These are phyloP conservation scores for Chymomyza procnemis DNA, from an alignment of 2,888 invertebrate genomes.

Conservation along the genomic window DNA sequence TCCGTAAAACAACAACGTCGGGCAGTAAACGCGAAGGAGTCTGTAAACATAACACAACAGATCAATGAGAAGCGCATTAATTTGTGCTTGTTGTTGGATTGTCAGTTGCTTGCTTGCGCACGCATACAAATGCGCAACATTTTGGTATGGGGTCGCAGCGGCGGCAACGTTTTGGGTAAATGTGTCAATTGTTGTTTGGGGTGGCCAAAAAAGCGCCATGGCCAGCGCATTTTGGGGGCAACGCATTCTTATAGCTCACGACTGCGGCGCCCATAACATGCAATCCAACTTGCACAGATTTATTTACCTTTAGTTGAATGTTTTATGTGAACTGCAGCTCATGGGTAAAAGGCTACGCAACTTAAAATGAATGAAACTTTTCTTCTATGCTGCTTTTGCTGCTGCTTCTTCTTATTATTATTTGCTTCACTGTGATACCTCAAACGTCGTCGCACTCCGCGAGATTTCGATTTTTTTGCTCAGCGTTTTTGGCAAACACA, in stretches of 20 bases:
- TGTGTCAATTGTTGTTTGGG: constrained; percentile 13
- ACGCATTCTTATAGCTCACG: neutral
- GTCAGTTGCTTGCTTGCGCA: constrained; percentile 9
- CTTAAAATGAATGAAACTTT: constrained; percentile 32
- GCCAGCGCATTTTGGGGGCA: neutral
- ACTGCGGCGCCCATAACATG: neutral
- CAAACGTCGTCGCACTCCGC: neutral
- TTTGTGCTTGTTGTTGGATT: constrained; percentile 6
- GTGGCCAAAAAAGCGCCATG: neutral
- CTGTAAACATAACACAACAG: constrained; percentile 34
- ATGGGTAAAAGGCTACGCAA: constrained; percentile 18
- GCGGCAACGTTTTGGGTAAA: constrained; percentile 3
- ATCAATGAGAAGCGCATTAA: constrained; percentile 35
- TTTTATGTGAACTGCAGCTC: constrained; percentile 31
- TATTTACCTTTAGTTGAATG: constrained; percentile 55
- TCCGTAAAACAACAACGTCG: neutral
- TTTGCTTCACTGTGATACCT: constrained; percentile 38
- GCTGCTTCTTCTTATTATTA: constrained; percentile 33
- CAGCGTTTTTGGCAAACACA: constrained; percentile 34
- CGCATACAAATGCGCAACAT: constrained; percentile 16
- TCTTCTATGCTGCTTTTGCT: constrained; percentile 35
- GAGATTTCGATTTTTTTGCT: constrained; percentile 57
- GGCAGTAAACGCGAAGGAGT: constrained; percentile 13
- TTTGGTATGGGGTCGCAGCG: constrained; percentile 19
- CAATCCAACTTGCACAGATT: constrained; percentile 8